Base-by-base conservation (phyloP, 2,113 vertebrate genomes). In the Hypomesus transpacificus region DNA sequence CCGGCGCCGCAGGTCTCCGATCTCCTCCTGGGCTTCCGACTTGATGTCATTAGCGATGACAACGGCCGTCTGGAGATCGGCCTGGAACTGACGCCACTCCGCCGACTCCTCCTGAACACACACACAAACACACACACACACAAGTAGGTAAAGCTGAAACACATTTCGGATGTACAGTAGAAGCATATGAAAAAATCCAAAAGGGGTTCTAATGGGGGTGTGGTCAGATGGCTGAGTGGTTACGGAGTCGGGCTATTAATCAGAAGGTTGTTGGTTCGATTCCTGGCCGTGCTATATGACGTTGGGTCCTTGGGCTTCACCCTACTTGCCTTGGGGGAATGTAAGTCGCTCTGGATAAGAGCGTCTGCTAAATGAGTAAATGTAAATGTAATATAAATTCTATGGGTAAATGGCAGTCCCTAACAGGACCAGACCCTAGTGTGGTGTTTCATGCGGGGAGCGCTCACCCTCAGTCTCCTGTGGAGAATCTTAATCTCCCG, bases 31-130 rank as follows among this genome's bases (percentile, higher is more conserved):
- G 0, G 96, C 96, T 84, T 98, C 96, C 0, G 96, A 97, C 74
- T 98, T 98, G 69, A 98, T 98, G 53, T 98, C 96, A 3, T 98
- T 98, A 7, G 96, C 96, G 28, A 98, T 98, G 39, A 98, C 96
- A 57, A 98, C 96, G 0, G 96, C 96, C 0, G 96, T 98, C 89
- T 98, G 96, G 50, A 98, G 91, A 71, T 98, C 96, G 17, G 96
- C 95, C 82, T 98, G 96, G 85, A 98, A 98, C 89, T 98, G 96
- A 54, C 96, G 94, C 96, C 96, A 98, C 51, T 98, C 96, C 0
- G 95, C 95, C 0, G 96, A 98, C 77, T 98, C 96, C 84, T 98
- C 96, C 95, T 98, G 50, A 76, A 66, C 58, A 13, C 28, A 50
- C 46, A 74, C 57, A 61, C 28, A 50, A 31, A 74, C 57, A 61